Evolutionary conservation across 2,797 vertebrate genomes (phyloP), one percentile per base, ranked within the genome.

Genomic region (Rhyacichthys aspro): DNA sequence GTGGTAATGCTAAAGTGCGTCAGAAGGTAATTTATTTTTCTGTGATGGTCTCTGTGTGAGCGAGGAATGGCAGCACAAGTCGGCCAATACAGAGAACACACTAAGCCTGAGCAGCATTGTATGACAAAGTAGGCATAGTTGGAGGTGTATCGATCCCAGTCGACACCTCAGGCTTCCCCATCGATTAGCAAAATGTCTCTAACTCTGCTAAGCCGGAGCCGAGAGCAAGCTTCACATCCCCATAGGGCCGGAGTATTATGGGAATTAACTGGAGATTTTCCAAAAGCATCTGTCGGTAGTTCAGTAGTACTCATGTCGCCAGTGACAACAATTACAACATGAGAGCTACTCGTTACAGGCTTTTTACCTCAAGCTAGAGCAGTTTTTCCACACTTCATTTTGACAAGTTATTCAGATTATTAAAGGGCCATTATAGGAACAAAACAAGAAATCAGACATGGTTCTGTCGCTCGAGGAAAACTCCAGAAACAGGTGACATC

Each of bases 91-190:
- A 32, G 36, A 8, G 8, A 56, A 32, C 50, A 61, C 48, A 45
- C 54, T n/a, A 33, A 59, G 44, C 9, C 18, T 58, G 59, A 50
- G 45, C 45, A 50, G 43, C 28, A 67, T 70, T 81, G 62, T 82
- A 11, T 15, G 0, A 11, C 57, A 1, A 74, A 60, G 70, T 33
- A 9, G 66, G 59, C 5, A 9, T 42, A 60, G 44, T 15, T 63
- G 50, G 59, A n/a, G 8, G 64, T 10, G 1, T 59, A 90, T 85
- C 28, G 83, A 90, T 87, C 57, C 15, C 15, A 48, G 70, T 67
- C 47, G 61, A 85, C 74, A 54, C 68, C 62, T 48, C 47, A 2
- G 50, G 53, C 60, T 81, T 48, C 53, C 55, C 53, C 63, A 86
- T 85, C 58, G 72, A 85, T 89, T 75, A 53, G 65, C 32, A 48